These are phyloP conservation scores for Tetrao urogallus DNA, from an alignment of 2,113 vertebrate genomes.

Conservation along the genomic window DNA sequence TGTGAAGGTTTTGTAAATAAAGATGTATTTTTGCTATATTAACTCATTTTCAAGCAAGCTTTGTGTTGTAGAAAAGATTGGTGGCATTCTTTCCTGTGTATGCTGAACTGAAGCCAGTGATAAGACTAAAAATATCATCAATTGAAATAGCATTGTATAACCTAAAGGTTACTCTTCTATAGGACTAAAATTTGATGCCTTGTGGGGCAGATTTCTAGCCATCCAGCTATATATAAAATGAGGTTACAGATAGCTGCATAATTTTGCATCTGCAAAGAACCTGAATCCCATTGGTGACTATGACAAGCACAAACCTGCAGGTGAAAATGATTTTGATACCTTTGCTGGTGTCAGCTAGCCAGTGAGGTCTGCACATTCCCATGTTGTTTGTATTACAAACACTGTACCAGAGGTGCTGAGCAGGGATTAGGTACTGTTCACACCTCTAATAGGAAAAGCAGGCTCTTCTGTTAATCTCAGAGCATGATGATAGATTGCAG, in stretches of 20 bases:
- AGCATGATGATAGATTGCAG: background rate
- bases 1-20: slow-evolving; percentile 68
- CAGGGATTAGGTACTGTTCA: background rate
- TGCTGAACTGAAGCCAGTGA: slow-evolving; percentile 13
- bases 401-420: background rate
- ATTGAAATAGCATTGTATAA: slow-evolving; percentile 37
- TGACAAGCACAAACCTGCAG: background rate
- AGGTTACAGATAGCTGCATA: background rate
- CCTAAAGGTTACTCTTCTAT: slow-evolving; percentile 53
- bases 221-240: background rate
- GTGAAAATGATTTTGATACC: background rate
- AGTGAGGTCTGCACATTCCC: accelerated
- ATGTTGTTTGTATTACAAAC: background rate
- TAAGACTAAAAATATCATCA: slow-evolving; percentile 55
- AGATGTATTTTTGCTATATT: slow-evolving; percentile 56
- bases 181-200: slow-evolving; percentile 45
- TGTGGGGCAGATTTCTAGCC: background rate
- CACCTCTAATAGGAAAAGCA: background rate
- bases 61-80: slow-evolving; percentile 27
- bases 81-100: slow-evolving; percentile 2
- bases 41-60: slow-evolving; percentile 60
- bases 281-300: background rate
- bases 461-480: background rate
- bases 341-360: background rate
- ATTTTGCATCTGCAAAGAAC: background rate